Evolutionary conservation across 35 echinoderm and acorn worm genomes (phyloP).

Genomic region (Lytechinus variegatus): DNA sequence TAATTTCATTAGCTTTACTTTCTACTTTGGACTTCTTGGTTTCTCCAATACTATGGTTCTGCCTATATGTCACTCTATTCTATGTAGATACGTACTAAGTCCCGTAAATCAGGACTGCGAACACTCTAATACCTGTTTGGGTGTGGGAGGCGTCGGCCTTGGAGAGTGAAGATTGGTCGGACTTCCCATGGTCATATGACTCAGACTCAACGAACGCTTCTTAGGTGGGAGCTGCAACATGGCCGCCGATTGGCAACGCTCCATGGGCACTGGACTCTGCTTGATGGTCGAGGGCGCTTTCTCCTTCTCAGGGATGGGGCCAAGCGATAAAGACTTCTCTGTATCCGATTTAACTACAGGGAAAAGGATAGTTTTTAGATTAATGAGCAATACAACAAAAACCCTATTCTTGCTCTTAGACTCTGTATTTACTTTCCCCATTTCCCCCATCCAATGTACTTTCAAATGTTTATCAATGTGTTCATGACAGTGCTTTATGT

Average conservation of each 20-base stretch:
- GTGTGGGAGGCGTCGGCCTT: neutral
- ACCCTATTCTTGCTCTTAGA: no score
- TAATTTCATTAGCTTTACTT: no score
- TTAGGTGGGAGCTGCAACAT: constrained; percentile 70
- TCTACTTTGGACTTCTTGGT: no score
- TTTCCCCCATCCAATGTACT: neutral
- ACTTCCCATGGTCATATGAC: constrained; percentile 49
- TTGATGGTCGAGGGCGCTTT: constrained; percentile 15
- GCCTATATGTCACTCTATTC: no score
- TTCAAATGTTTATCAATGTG: neutral
- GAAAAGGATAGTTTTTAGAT: neutral
- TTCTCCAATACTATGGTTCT: no score
- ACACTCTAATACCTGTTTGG: neutral
- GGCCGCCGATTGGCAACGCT: neutral
- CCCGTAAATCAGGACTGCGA: neutral
- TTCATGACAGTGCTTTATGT: neutral
- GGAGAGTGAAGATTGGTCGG: neutral
- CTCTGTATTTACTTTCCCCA: no score
- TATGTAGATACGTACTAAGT: no score
- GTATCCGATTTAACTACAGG: neutral
- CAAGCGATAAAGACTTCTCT: neutral
- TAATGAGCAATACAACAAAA: neutral
- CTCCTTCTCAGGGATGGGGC: neutral
- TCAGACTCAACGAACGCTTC: constrained; percentile 80
- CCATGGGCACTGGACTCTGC: constrained; percentile 32